Evolutionary conservation across 1,140 invertebrate genomes (phyloP).

Genomic region (Vanessa atalanta): DNA sequence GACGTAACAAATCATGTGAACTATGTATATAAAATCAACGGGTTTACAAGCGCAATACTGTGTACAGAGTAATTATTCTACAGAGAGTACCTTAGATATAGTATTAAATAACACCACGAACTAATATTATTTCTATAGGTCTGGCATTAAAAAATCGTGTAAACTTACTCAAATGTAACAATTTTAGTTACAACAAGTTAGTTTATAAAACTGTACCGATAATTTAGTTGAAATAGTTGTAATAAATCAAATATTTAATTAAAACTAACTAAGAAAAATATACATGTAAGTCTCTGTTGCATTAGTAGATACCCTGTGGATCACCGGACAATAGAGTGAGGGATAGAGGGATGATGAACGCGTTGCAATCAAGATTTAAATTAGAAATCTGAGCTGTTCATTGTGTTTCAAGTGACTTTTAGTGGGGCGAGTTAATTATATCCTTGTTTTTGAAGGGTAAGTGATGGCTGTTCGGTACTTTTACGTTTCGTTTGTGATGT

Average conservation of each 20-base stretch:
- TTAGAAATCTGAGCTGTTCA: constrained; percentile 54
- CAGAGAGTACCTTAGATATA: background rate
- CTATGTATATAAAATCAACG: constrained; percentile 16
- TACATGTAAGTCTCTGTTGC: background rate
- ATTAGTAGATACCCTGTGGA: background rate
- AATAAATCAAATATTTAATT: too few relatives aligned
- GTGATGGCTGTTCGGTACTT: background rate
- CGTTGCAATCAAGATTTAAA: constrained; percentile 51
- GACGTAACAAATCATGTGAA: constrained; percentile 12
- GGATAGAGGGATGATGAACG: constrained; percentile 11
- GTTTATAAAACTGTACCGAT: too few relatives aligned
- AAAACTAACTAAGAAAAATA: background rate
- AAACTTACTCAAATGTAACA: too few relatives aligned
- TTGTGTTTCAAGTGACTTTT: constrained; percentile 51
- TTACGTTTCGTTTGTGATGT: background rate
- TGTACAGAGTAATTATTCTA: constrained; percentile 13
- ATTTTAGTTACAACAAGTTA: too few relatives aligned
- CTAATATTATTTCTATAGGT: too few relatives aligned
- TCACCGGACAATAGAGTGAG: constrained; percentile 27
- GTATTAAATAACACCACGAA: too few relatives aligned
- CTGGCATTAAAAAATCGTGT: too few relatives aligned
- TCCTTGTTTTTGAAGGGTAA: background rate
- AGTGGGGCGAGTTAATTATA: constrained; percentile 21
- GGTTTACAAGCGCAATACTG: constrained; percentile 10
- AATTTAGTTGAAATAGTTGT: too few relatives aligned